Conservation (phyloP, 2,888 invertebrate species). For the Tricholauxania praeusta region DNA sequence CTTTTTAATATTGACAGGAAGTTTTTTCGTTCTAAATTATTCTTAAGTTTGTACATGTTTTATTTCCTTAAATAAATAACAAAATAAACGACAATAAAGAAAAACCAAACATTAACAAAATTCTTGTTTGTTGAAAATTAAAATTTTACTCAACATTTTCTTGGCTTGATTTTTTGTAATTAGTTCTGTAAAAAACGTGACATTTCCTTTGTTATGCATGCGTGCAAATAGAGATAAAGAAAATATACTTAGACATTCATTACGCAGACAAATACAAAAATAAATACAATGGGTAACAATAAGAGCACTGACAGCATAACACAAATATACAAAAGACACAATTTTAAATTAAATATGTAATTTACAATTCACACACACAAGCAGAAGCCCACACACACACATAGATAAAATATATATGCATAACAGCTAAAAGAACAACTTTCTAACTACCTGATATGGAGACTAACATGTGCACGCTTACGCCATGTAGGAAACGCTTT, state of each 20-base stretch:
- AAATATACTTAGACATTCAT: constrained; percentile 6
- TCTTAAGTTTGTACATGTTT: background rate
- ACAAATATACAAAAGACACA: constrained; percentile 1
- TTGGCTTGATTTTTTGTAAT: constrained; percentile 4
- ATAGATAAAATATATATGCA: background rate
- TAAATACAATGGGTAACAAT: background rate
- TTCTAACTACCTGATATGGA: no score
- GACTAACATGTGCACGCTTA: no score
- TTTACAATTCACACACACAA: constrained; percentile 10
- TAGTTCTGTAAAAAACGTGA: constrained; percentile 7
- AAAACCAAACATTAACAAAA: constrained; percentile 2
- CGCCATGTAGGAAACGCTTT: no score
- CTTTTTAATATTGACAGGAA: no score
- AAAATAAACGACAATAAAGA: background rate
- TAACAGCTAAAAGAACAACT: no score
- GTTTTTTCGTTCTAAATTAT: no score
- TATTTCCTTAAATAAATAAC: constrained; percentile 14
- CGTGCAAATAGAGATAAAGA: background rate
- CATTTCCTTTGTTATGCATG: background rate
- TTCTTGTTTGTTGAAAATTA: constrained; percentile 2
- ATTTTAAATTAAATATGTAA: constrained; percentile 23
- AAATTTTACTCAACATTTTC: background rate
- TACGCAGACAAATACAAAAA: constrained; percentile 1
- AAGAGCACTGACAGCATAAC: background rate
- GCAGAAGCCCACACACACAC: background rate